Conservation (phyloP, 2,113 vertebrate species). For the Dermatemys mawii region DNA sequence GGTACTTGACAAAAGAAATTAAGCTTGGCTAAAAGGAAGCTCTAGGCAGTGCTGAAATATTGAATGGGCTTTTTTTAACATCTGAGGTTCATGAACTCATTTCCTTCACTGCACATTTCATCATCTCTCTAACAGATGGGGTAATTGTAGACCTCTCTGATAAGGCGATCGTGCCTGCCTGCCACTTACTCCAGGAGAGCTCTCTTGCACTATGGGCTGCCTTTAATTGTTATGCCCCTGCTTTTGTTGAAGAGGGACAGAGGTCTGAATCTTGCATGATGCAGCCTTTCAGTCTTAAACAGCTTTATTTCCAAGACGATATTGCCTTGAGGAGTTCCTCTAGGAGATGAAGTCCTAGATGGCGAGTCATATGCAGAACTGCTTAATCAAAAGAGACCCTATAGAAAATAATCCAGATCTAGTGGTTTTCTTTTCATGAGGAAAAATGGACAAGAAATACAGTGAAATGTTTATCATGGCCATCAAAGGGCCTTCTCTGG, state of each 20-base stretch:
- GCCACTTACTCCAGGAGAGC: background rate
- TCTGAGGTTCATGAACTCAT: slow-evolving; percentile 49
- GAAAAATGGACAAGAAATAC: slow-evolving; percentile 38
- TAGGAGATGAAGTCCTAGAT: background rate
- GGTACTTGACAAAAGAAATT: slow-evolving; percentile 55
- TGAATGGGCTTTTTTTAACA: slow-evolving; percentile 17
- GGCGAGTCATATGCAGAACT: background rate
- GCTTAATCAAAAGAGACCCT: slow-evolving; percentile 2
- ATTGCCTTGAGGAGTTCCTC: background rate
- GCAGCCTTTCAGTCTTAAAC: background rate
- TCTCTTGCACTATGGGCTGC: background rate
- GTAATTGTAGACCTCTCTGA: slow-evolving; percentile 24
- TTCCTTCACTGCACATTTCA: slow-evolving; percentile 58
- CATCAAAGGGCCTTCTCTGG: background rate
- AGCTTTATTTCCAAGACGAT: slow-evolving; percentile 27
- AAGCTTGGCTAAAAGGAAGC: slow-evolving; percentile 19
- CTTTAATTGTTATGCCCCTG: background rate
- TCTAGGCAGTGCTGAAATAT: slow-evolving; percentile 42
- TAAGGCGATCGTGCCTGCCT: background rate
- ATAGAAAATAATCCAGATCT: background rate
- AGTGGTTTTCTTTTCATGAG: slow-evolving; percentile 23
- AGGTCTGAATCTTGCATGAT: background rate
- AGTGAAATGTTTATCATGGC: slow-evolving; percentile 7
- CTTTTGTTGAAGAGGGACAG: background rate
- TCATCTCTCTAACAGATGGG: slow-evolving; percentile 32